These are phyloP conservation scores for Temnothorax rugatulus DNA, from an alignment of 2,888 invertebrate species.

Conservation along the genomic window DNA sequence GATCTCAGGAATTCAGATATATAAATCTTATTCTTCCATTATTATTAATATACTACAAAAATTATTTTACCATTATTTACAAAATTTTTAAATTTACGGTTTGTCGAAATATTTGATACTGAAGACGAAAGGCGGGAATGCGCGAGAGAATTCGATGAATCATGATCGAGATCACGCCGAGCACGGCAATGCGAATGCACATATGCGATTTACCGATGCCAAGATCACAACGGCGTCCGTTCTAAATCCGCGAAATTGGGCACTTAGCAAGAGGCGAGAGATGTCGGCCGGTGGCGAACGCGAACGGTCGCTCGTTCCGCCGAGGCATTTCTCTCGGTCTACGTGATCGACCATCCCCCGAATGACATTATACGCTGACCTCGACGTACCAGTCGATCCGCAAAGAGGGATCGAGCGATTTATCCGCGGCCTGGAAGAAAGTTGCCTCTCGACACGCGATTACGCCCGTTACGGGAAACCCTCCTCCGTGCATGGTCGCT, in stretches of 20 bases:
- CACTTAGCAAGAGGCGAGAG: slow-evolving; percentile 74
- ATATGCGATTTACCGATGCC: slow-evolving; percentile 67
- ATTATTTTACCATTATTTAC: not conserved
- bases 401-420: slow-evolving; percentile 33
- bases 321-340: slow-evolving; percentile 61
- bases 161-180: slow-evolving; percentile 38
- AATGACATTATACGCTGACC: slow-evolving; percentile 71
- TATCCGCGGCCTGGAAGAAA: slow-evolving; percentile 29
- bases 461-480: not conserved
- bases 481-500: not conserved
- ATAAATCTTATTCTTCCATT: not conserved
- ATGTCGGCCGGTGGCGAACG: slow-evolving; percentile 60
- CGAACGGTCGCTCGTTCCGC: slow-evolving; percentile 32
- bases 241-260: slow-evolving; percentile 78
- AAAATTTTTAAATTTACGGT: not conserved
- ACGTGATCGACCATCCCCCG: slow-evolving; percentile 72
- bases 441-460: slow-evolving; percentile 25
- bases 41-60: not conserved
- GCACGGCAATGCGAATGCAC: slow-evolving; percentile 53
- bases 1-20: not conserved
- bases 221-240: slow-evolving; percentile 68
- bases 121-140: not conserved
- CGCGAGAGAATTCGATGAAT: slow-evolving; percentile 17
- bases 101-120: not conserved
- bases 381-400: slow-evolving; percentile 41